Conservation (phyloP, 2,888 invertebrate species). For the Eupithecia dodoneata region DNA sequence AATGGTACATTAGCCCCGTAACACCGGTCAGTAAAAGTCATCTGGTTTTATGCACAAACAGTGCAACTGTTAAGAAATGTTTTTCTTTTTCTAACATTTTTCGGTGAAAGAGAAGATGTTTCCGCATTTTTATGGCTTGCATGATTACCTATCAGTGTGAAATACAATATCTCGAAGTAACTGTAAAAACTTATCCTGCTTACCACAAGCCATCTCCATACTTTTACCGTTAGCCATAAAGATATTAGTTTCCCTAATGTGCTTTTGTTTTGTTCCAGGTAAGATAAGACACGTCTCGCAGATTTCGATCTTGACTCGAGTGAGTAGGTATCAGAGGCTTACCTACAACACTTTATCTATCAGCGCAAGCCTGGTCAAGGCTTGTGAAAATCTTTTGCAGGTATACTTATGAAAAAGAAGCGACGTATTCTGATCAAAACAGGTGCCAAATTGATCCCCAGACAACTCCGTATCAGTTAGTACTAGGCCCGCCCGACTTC, state of each 20-base stretch:
- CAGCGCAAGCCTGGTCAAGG: not conserved
- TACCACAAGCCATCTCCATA: constrained; percentile 8
- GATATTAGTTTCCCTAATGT: constrained; percentile 30
- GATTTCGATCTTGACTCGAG: constrained; percentile 15
- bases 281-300: constrained; percentile 42
- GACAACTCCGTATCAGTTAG: not conserved
- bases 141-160: not conserved
- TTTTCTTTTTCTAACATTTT: not conserved
- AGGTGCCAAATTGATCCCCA: not conserved
- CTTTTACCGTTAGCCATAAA: constrained; percentile 29
- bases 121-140: not conserved
- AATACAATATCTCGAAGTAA: not conserved
- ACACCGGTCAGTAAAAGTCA: too few relatives aligned
- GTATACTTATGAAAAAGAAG: not conserved
- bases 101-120: too few relatives aligned
- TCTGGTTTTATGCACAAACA: too few relatives aligned
- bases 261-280: constrained; percentile 52
- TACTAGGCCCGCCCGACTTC: not conserved
- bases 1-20: too few relatives aligned
- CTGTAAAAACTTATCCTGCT: not conserved
- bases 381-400: not conserved
- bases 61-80: not conserved
- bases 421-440: not conserved
- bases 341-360: not conserved
- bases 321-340: constrained; percentile 6